These are phyloP conservation scores for Naja naja DNA, from an alignment of 2,113 vertebrate species.

Conservation along the genomic window DNA sequence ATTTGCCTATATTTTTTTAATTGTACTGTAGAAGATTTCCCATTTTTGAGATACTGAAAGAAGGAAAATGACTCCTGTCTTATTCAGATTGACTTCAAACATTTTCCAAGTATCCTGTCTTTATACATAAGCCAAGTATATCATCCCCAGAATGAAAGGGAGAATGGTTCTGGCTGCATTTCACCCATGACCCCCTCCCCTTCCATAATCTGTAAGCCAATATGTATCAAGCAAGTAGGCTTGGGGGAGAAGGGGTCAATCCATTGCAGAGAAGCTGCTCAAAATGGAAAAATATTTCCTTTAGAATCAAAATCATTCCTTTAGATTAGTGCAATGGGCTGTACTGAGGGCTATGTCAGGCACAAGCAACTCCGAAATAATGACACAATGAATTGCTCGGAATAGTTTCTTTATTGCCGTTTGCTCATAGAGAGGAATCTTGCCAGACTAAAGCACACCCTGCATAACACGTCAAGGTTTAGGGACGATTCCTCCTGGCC, in stretches of 20 bases:
- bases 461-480: too few species aligned
- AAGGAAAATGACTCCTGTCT: neutral
- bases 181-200: neutral
- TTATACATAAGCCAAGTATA: neutral
- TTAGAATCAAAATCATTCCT: neutral
- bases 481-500: too few species aligned
- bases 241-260: neutral
- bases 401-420: too few species aligned
- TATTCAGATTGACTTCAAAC: neutral
- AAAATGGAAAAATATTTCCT: neutral
- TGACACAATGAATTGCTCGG: too few species aligned
- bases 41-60: neutral
- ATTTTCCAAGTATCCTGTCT: neutral
- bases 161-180: neutral
- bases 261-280: neutral
- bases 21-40: neutral
- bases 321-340: too few species aligned
- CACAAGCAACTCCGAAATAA: too few species aligned
- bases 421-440: too few species aligned
- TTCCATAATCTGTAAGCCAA: neutral
- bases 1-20: neutral
- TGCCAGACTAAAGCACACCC: too few species aligned
- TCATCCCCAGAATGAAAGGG: neutral
- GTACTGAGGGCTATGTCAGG: too few species aligned
- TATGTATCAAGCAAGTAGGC: neutral